These are phyloP conservation scores for Halichoeres trimaculatus DNA, from an alignment of 2,113 vertebrate genomes.

Conservation along the genomic window DNA sequence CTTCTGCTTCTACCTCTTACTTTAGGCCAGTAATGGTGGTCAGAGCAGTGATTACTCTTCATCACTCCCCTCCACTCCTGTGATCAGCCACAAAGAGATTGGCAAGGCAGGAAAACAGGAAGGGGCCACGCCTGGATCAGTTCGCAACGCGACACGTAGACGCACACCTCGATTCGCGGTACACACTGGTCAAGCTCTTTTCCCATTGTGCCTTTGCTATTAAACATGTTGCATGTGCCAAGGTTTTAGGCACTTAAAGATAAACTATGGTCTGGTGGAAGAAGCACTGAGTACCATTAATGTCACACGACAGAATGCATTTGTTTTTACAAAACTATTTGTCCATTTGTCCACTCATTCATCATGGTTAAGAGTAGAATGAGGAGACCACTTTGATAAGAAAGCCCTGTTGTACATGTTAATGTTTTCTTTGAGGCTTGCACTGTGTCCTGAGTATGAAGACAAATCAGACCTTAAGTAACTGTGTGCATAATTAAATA, in stretches of 20 bases:
- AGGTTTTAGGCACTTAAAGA: neutral
- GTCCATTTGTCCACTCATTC: too few species aligned
- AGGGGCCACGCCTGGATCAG: constrained; percentile 85
- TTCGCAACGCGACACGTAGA: constrained; percentile 89
- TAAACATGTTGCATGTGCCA: too few species aligned
- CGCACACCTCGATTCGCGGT: constrained; percentile 90
- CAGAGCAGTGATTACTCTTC: constrained; percentile 96
- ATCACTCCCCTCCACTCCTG: constrained; percentile 94
- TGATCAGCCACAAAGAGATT: constrained; percentile 93
- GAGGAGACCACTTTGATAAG: too few species aligned
- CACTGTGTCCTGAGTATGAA: too few species aligned
- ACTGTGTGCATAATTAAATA: too few species aligned
- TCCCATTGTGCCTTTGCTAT: neutral
- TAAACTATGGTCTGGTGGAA: neutral
- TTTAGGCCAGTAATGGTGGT: constrained; percentile 92
- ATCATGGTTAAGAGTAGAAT: too few species aligned
- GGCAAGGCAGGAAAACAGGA: constrained; percentile 82
- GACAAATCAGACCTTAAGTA: too few species aligned
- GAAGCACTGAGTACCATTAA: too few species aligned
- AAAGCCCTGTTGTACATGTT: too few species aligned
- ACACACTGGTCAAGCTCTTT: constrained; percentile 9
- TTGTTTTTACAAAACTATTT: too few species aligned
- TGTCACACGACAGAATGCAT: too few species aligned
- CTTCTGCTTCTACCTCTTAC: constrained; percentile 27
- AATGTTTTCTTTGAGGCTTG: too few species aligned